These are phyloP conservation scores for Deroptyus accipitrinus DNA, from an alignment of 2,113 vertebrate species.

Conservation along the genomic window DNA sequence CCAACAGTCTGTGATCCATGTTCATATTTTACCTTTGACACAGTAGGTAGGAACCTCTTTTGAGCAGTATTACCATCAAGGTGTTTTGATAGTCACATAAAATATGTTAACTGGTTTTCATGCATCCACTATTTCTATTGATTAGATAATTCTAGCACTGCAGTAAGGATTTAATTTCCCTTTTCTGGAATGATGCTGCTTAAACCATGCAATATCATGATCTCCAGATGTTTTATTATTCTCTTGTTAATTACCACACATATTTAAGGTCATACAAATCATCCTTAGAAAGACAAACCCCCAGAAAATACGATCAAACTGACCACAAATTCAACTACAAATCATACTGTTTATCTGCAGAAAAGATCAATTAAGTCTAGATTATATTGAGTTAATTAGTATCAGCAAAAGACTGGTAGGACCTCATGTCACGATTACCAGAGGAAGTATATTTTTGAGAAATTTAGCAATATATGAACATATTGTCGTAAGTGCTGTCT, in stretches of 20 bases:
- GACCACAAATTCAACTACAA: neutral
- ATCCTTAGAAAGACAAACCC: neutral
- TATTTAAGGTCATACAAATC: neutral
- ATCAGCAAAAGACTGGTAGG: neutral
- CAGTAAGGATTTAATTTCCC: neutral
- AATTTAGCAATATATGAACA: neutral
- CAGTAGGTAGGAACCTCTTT: neutral
- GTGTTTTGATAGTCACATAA: neutral
- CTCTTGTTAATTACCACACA: neutral
- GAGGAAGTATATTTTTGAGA: neutral
- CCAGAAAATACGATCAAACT: neutral
- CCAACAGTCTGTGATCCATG: neutral
- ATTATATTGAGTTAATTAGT: neutral
- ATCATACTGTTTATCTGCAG: neutral
- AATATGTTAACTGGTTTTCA: neutral
- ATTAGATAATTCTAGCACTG: neutral
- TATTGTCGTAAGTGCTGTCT: neutral
- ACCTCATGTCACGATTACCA: neutral
- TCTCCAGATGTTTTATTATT: neutral
- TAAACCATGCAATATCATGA: neutral
- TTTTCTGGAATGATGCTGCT: neutral
- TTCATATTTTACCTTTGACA: neutral
- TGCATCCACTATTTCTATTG: neutral
- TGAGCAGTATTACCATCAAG: neutral
- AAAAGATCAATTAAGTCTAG: neutral